These are phyloP conservation scores for Lucinisca nassula DNA, from an alignment of 2,888 invertebrate genomes.

Conservation along the genomic window DNA sequence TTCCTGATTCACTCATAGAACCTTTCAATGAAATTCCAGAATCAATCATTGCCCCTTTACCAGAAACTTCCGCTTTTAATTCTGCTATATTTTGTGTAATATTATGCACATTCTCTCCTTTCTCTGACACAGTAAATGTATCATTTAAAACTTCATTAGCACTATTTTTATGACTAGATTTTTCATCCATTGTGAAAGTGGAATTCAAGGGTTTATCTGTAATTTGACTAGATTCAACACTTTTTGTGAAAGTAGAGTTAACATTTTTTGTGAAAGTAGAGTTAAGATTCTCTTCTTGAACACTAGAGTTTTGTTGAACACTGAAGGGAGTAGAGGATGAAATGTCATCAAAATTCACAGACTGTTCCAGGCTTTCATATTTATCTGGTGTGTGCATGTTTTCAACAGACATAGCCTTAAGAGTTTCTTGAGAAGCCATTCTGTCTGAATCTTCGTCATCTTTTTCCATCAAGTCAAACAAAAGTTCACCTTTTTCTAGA, in stretches of 20 bases:
- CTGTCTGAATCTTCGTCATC: conserved; percentile 51
- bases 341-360: conserved; percentile 68
- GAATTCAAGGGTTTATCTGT: conserved; percentile 48
- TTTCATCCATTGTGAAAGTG: conserved; percentile 44
- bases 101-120: neutral
- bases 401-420: conserved; percentile 62
- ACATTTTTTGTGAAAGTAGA: conserved; percentile 65
- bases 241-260: conserved; percentile 71
- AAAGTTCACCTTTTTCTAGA: conserved; percentile 60
- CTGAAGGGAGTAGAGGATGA: conserved; percentile 75
- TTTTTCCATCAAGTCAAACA: conserved; percentile 67
- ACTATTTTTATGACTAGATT: conserved; percentile 20
- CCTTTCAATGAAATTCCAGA: conserved; percentile 65
- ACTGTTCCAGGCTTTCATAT: conserved; percentile 63
- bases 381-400: conserved; percentile 60
- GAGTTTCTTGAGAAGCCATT: conserved; percentile 59
- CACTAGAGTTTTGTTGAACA: conserved; percentile 24
- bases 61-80: conserved; percentile 16
- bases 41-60: conserved; percentile 53
- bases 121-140: conserved; percentile 49
- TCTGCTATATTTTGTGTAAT: conserved; percentile 26
- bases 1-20: conserved; percentile 66
- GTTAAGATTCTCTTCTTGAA: conserved; percentile 56
- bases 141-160: conserved; percentile 42
- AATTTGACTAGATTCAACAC: conserved; percentile 43